phyloP scores from a whole-genome alignment of 1,140 invertebrate species.

The Bathynomus jamesi region DNA sequence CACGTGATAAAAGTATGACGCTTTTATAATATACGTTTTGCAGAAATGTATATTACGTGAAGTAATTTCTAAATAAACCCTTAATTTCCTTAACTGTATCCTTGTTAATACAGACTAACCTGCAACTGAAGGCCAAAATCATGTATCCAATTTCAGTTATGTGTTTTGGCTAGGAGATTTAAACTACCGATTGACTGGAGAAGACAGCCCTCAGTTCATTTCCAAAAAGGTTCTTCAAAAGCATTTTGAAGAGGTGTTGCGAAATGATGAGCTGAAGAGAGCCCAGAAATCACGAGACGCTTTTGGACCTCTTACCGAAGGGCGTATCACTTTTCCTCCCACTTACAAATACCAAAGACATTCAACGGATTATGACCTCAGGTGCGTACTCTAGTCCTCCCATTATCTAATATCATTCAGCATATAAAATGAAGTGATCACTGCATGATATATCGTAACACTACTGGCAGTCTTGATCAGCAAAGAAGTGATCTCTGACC shows the following conservation, averaged over 20 bases:
- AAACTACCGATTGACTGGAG: slow-evolving; percentile 72
- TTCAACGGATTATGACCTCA: slow-evolving; percentile 12
- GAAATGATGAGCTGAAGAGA: slow-evolving; percentile 61
- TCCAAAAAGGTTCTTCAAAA: slow-evolving; percentile 54
- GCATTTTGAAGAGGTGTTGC: slow-evolving; percentile 55
- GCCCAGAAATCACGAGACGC: slow-evolving; percentile 63
- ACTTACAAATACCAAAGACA: slow-evolving; percentile 62
- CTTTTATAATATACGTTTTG: no score
- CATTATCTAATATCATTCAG: no score
- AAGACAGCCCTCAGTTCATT: slow-evolving; percentile 59
- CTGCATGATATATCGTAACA: no score
- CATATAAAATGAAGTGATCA: no score
- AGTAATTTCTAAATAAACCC: no score
- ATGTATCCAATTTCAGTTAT: slow-evolving; percentile 57
- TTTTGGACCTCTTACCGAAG: slow-evolving; percentile 69
- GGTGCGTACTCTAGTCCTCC: background rate
- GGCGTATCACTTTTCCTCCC: slow-evolving; percentile 67
- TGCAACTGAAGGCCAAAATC: no score
- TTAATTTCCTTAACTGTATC: no score
- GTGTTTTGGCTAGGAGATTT: slow-evolving; percentile 92
- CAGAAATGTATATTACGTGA: no score
- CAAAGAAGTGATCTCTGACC: no score
- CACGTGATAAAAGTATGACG: no score
- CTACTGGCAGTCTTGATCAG: no score
- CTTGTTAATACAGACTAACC: no score